phyloP scores from a whole-genome alignment of 2,888 invertebrate species.

The Xanthia togata region DNA sequence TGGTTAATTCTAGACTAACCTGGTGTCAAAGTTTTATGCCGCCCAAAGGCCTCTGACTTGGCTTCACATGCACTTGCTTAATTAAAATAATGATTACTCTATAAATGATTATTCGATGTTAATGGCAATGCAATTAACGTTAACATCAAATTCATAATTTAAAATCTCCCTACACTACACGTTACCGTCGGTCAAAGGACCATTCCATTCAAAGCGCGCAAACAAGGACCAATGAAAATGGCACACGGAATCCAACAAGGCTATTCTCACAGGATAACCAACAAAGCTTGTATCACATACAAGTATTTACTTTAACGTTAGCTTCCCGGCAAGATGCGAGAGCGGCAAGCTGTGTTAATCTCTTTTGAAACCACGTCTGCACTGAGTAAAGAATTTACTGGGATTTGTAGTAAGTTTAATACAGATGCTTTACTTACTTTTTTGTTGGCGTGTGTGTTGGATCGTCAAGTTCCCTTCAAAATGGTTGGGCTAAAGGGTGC shows the following conservation, averaged over 20 bases:
- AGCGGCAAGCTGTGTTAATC: conserved; percentile 43
- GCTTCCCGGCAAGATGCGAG: conserved; percentile 8
- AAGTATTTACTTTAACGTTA: conserved; percentile 36
- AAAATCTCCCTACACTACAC: neutral
- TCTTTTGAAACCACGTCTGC: conserved; percentile 9
- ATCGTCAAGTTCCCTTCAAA: too few species aligned
- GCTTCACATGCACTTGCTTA: too few species aligned
- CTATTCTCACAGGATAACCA: conserved; percentile 10
- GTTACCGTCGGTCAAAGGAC: neutral
- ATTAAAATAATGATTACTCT: too few species aligned
- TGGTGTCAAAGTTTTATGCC: too few species aligned
- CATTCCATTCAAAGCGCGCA: neutral
- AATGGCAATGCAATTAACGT: too few species aligned
- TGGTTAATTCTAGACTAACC: too few species aligned
- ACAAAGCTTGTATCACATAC: conserved; percentile 18
- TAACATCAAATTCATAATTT: neutral
- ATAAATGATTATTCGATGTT: too few species aligned
- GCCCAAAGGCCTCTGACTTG: too few species aligned
- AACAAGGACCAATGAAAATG: conserved; percentile 17
- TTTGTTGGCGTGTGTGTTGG: too few species aligned
- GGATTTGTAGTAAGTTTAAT: neutral
- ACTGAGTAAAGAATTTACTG: conserved; percentile 9
- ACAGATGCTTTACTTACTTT: neutral
- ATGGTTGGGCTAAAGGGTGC: too few species aligned
- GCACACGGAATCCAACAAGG: conserved; percentile 17